These are phyloP conservation scores for Bos javanicus DNA, from an alignment of 2,113 vertebrate genomes.

Conservation along the genomic window DNA sequence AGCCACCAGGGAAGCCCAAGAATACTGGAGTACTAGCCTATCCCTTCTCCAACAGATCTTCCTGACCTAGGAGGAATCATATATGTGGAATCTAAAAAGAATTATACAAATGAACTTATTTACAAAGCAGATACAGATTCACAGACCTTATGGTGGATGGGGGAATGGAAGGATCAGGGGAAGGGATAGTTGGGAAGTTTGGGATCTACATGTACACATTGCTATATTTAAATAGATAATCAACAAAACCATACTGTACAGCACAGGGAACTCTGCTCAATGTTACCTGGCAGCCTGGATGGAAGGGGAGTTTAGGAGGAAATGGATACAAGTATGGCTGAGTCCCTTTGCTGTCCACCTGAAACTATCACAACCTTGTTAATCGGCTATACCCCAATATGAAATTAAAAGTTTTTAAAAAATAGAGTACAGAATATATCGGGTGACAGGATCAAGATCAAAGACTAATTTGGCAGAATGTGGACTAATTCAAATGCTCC, in stretches of 20 bases:
- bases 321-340: not conserved
- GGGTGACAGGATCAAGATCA: not conserved
- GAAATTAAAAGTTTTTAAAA: not conserved
- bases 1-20: not conserved
- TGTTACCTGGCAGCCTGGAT: not conserved
- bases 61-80: not conserved
- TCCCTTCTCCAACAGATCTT: not conserved
- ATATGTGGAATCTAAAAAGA: not conserved
- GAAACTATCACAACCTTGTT: not conserved
- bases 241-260: not conserved
- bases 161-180: not conserved
- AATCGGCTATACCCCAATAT: not conserved
- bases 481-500: not conserved
- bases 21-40: not conserved
- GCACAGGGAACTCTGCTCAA: not conserved
- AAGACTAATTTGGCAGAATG: not conserved
- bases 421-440: not conserved
- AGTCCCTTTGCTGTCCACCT: not conserved
- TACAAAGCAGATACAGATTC: not conserved
- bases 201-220: not conserved
- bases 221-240: not conserved
- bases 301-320: not conserved
- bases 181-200: not conserved
- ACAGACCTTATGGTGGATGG: not conserved
- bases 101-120: not conserved